Evolutionary conservation across 2,888 invertebrate species (phyloP).

Genomic region (Ophion ellenae): DNA sequence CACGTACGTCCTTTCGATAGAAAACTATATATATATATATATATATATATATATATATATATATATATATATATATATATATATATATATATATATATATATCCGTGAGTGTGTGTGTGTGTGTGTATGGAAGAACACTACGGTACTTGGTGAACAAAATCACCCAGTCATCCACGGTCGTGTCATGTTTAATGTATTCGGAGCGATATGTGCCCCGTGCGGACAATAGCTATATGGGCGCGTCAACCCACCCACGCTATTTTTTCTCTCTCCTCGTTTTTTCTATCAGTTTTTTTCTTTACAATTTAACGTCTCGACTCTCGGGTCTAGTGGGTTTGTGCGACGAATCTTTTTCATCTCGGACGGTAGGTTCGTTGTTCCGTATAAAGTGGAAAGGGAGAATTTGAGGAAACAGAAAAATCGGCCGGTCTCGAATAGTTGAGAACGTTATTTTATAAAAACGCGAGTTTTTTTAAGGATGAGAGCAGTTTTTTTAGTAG

Average conservation of each 20-base stretch:
- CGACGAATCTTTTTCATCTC: constrained; percentile 2
- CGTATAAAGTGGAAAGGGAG: not conserved
- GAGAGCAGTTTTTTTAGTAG: too few species aligned
- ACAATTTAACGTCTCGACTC: constrained; percentile 75
- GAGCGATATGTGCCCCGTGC: constrained; percentile 71
- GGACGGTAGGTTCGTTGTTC: not conserved
- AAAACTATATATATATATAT: not conserved
- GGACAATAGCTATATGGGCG: constrained; percentile 77
- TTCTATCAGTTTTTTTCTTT: constrained; percentile 30
- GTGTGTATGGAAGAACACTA: constrained; percentile 55
- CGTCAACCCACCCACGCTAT: constrained; percentile 74
- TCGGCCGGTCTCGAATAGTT: not conserved
- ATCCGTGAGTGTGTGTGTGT: not conserved
- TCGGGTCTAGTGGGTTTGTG: constrained; percentile 66
- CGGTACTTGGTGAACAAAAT: constrained; percentile 73
- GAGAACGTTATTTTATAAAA: not conserved
- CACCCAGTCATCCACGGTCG: constrained; percentile 75
- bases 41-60: not conserved
- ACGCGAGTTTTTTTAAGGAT: not conserved
- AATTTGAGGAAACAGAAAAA: not conserved
- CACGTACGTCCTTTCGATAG: constrained; percentile 2
- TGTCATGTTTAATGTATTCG: constrained; percentile 78
- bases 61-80: not conserved
- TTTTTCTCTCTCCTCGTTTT: constrained; percentile 51
- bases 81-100: not conserved